These are phyloP conservation scores for Nicator chloris DNA, from an alignment of 2,113 vertebrate species.

Conservation along the genomic window DNA sequence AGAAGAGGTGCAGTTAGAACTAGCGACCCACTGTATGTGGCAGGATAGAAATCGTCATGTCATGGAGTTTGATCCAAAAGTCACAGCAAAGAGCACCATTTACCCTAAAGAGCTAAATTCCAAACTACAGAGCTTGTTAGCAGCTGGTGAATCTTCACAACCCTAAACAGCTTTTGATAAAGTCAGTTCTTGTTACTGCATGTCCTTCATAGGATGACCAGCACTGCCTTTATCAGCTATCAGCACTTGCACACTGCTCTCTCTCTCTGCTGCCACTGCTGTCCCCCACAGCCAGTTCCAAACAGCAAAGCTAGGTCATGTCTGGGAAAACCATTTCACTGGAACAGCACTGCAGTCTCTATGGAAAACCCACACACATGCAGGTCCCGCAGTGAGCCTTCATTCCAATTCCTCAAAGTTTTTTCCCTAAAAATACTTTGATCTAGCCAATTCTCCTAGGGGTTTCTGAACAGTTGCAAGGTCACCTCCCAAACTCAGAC, in stretches of 20 bases:
- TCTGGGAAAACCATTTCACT: not conserved
- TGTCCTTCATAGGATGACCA: not conserved
- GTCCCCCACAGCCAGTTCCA: not conserved
- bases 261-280: not conserved
- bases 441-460: fast-evolving
- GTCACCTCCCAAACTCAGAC: not conserved
- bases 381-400: not conserved
- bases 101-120: not conserved
- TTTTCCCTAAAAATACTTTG: not conserved
- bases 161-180: not conserved
- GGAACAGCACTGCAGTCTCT: not conserved
- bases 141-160: not conserved
- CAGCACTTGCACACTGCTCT: not conserved
- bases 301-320: not conserved
- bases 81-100: not conserved
- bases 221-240: not conserved
- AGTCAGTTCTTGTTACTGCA: not conserved
- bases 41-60: not conserved
- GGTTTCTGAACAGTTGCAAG: not conserved
- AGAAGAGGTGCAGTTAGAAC: not conserved
- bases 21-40: fast-evolving
- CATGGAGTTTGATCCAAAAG: not conserved
- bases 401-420: not conserved
- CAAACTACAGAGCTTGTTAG: not conserved
- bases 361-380: fast-evolving